A percentile compares a stretch with the other conserved stretches of the same genome.
phyloP scores from a whole-genome alignment of 1,140 invertebrate species.

The Ostrea edulis region DNA sequence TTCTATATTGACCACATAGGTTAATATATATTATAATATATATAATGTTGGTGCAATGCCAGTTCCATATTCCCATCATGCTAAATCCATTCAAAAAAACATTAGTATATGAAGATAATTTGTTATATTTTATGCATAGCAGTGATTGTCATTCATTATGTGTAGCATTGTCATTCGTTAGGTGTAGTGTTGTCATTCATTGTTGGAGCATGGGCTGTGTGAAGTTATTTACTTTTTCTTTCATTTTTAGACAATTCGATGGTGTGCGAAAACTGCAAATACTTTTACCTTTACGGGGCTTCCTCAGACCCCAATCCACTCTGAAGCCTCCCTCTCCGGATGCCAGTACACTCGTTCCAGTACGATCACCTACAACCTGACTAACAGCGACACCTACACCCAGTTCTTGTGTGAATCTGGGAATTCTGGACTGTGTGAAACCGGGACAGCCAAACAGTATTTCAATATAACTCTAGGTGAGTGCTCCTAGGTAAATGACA shows the following conservation, averaged over 20 bases:
- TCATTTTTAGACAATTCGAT: neutral
- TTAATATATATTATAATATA: no score
- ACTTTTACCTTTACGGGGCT: neutral
- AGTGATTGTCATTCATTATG: no score
- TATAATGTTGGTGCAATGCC: no score
- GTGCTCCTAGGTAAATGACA: neutral
- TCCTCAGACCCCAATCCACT: neutral
- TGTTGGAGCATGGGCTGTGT: no score
- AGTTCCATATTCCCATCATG: no score
- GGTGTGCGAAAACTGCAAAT: neutral
- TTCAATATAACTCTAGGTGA: neutral
- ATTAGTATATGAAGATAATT: no score
- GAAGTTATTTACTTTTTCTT: neutral
- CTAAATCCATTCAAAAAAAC: no score
- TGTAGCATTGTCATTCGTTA: no score
- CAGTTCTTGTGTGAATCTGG: constrained; percentile 5
- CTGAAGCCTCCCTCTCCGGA: neutral
- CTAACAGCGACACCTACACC: neutral
- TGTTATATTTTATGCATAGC: no score
- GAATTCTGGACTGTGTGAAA: neutral
- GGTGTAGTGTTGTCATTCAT: no score
- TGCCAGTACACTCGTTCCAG: constrained; percentile 3
- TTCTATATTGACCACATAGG: no score
- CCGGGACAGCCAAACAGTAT: neutral
- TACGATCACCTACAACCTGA: neutral